These are phyloP conservation scores for Drosophila teissieri DNA, from an alignment of 1,140 invertebrate genomes.

Conservation along the genomic window DNA sequence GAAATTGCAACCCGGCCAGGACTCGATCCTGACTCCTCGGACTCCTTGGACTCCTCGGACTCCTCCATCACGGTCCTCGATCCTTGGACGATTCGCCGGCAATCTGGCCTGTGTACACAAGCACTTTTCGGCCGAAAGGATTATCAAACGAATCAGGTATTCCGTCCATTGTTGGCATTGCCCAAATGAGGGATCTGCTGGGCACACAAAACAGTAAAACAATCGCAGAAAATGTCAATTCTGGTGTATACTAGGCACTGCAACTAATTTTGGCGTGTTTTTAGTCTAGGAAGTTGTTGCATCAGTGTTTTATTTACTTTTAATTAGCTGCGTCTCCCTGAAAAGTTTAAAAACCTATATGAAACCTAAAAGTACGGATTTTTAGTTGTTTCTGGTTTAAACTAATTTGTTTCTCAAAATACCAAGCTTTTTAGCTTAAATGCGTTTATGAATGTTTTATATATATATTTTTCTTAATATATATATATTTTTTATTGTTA, in stretches of 20 bases:
- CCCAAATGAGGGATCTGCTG: conserved; percentile 43
- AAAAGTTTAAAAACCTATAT: too few relatives aligned
- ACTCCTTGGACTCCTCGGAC: conserved; percentile 24
- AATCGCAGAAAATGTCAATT: conserved; percentile 32
- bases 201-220: conserved; percentile 33
- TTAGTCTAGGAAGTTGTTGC: background rate
- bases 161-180: conserved; percentile 49
- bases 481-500: too few relatives aligned
- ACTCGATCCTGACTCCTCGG: conserved; percentile 17
- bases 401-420: too few relatives aligned
- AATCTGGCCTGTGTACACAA: conserved; percentile 55
- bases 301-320: too few relatives aligned
- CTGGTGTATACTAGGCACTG: background rate
- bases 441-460: too few relatives aligned
- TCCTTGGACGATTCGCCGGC: conserved; percentile 24
- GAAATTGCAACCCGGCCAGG: conserved; percentile 18
- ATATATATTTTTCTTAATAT: too few relatives aligned
- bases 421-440: too few relatives aligned
- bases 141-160: conserved; percentile 61
- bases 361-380: too few relatives aligned
- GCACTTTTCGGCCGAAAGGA: conserved; percentile 56
- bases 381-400: too few relatives aligned
- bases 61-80: conserved; percentile 5
- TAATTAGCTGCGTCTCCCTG: too few relatives aligned
- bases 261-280: background rate